A percentile compares a stretch with the other conserved stretches of the same genome.
These are phyloP conservation scores for Micrasema minimum DNA, from an alignment of 1,140 invertebrate species.

Conservation along the genomic window DNA sequence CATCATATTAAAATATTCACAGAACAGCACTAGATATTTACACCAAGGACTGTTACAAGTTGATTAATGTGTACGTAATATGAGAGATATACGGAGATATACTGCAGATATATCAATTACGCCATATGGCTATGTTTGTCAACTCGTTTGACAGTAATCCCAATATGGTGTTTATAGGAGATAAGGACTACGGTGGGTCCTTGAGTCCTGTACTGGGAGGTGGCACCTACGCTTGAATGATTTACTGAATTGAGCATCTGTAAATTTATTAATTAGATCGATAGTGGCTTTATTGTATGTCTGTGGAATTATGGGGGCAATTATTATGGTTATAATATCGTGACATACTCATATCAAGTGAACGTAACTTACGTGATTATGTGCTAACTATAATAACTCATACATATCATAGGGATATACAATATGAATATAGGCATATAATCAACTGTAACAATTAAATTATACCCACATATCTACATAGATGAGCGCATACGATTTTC, in stretches of 20 bases:
- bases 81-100: constrained; percentile 36
- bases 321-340: too few species aligned
- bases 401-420: too few species aligned
- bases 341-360: too few species aligned
- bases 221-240: constrained; percentile 30
- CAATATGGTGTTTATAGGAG: constrained; percentile 39
- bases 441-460: too few species aligned
- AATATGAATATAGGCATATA: too few species aligned
- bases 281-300: constrained; percentile 38
- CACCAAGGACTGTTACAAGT: constrained; percentile 34
- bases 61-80: constrained; percentile 47
- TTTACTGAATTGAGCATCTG: constrained; percentile 37
- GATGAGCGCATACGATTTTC: too few species aligned
- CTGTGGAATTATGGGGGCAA: constrained; percentile 18
- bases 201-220: constrained; percentile 11
- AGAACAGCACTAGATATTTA: constrained; percentile 13
- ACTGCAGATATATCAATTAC: constrained; percentile 48
- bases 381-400: too few species aligned
- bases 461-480: too few species aligned
- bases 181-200: constrained; percentile 43
- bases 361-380: too few species aligned
- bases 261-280: constrained; percentile 44
- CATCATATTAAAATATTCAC: constrained; percentile 41
- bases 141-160: constrained; percentile 48
- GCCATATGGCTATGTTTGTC: constrained; percentile 50